These are phyloP conservation scores for Caenorhabditis japonica DNA, from an alignment of 2,888 invertebrate species.

Conservation along the genomic window DNA sequence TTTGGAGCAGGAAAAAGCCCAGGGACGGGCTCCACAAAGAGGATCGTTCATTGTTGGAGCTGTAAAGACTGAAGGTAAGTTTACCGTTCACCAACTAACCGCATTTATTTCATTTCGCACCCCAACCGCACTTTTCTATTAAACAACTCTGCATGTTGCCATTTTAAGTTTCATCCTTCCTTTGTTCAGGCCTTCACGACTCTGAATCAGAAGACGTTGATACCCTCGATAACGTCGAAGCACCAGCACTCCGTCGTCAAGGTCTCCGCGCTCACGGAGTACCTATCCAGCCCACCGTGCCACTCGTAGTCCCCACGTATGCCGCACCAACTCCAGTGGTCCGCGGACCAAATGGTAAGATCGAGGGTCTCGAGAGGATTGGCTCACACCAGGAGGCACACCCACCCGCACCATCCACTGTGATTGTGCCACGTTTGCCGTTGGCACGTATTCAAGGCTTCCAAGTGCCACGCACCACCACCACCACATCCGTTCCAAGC, in stretches of 20 bases:
- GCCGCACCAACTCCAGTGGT: conserved; percentile 33
- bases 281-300: conserved; percentile 49
- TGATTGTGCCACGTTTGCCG: conserved; percentile 48
- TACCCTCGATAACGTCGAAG: conserved; percentile 7
- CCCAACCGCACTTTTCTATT: too few relatives aligned
- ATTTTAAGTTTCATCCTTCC: neutral
- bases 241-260: conserved; percentile 13
- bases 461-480: conserved; percentile 37
- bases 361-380: conserved; percentile 31
- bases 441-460: conserved; percentile 46
- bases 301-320: conserved; percentile 49
- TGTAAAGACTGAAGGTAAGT: conserved; percentile 18
- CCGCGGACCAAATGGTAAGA: conserved; percentile 40
- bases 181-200: conserved; percentile 31
- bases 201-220: conserved; percentile 28
- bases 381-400: conserved; percentile 21
- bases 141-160: too few relatives aligned
- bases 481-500: conserved; percentile 11
- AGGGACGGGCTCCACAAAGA: conserved; percentile 18
- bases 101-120: too few relatives aligned
- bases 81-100: neutral
- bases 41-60: conserved; percentile 38
- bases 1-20: conserved; percentile 28
- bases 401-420: conserved; percentile 46
- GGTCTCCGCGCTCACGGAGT: conserved; percentile 35